Base-by-base conservation (phyloP, 2,888 invertebrate species). In the Slavum lentiscoides region DNA sequence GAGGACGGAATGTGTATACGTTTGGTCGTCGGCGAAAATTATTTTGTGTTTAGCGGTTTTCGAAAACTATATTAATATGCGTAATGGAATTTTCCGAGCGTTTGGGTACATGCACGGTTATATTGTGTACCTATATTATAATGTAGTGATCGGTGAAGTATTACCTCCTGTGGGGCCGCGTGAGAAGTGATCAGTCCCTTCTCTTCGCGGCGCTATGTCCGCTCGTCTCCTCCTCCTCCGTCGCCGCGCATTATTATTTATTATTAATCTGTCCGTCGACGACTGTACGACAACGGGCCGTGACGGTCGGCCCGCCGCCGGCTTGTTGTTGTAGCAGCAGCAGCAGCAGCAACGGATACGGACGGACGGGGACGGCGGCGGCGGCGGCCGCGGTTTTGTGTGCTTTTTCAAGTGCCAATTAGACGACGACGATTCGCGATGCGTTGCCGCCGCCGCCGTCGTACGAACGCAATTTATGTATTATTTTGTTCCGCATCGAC, bases 61-160 rank as follows among this genome's bases (percentile, higher is more conserved):
- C 59, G 68, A 30, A 68, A 76, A 76, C 67, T 76, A 67, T 67
- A 43, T 43, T 49, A 43, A 4, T 43, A 43, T 23, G 19, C 21
- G 67, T 59, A 76, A 76, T 76, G 68, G 30, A 76, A 76, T 68
- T 76, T 76, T 59, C 74, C 58, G 19, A 75, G 19, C 21, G 58
- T 66, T 67, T 5, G 8, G 39, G 39, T 39, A 7, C 7, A 39
- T 39, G n/a, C n/a, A n/a, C n/a, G n/a, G n/a, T n/a, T n/a, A n/a
- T n/a, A n/a, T 7, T 43, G 43, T 43, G 6, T 7, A 43, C 43
- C 2, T 30, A 4, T 30, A 6, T 43, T 43, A 43, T 43, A 43
- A 43, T 9, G 19, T 19, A 74, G 55, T 5, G 49, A 11, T 49
- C 49, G 13, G 49, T 13, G 49, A 43, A 9, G 43, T 9, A 1